These are phyloP conservation scores for Epistrophe grossulariae DNA, from an alignment of 2,888 invertebrate species.

Conservation along the genomic window DNA sequence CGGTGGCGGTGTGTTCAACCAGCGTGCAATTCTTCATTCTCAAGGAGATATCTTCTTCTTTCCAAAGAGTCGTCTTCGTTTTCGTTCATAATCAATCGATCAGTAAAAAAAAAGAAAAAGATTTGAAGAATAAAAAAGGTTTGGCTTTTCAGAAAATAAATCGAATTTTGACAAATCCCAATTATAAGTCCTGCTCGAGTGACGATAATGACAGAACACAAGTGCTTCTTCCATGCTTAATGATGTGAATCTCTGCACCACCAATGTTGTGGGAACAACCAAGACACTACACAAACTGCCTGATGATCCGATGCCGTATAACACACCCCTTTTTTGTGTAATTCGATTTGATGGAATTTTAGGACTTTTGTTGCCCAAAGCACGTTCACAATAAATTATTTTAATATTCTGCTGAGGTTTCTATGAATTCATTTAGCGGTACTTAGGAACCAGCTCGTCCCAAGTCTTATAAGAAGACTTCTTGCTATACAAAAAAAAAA, in stretches of 20 bases:
- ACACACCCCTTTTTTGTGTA: slow-evolving; percentile 53
- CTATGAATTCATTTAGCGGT: slow-evolving; percentile 55
- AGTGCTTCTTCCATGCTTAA: slow-evolving; percentile 66
- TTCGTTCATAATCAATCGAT: slow-evolving; percentile 17
- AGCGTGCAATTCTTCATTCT: slow-evolving; percentile 61
- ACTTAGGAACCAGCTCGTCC: slow-evolving; percentile 46
- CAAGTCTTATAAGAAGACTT: slow-evolving; percentile 17
- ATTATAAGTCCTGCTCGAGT: slow-evolving; percentile 58
- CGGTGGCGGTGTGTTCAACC: slow-evolving; percentile 56
- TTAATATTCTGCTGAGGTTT: slow-evolving; percentile 69
- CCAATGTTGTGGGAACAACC: slow-evolving; percentile 66
- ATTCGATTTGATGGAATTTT: slow-evolving; percentile 24
- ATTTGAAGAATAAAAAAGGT: slow-evolving; percentile 34
- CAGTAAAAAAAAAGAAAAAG: background rate
- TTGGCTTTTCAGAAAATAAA: slow-evolving; percentile 62
- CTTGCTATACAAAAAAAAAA: slow-evolving; percentile 1
- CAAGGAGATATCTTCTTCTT: slow-evolving; percentile 49
- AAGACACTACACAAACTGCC: background rate
- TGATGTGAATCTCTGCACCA: slow-evolving; percentile 70
- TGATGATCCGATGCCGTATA: background rate
- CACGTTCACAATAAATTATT: slow-evolving; percentile 64
- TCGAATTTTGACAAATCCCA: slow-evolving; percentile 70
- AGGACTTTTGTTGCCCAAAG: slow-evolving; percentile 21
- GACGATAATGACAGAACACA: slow-evolving; percentile 51
- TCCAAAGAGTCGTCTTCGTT: background rate